Percentiles rank a stretch among this genome's conserved stretches.
Conservation (phyloP, 2,113 vertebrate genomes). For the Callospermophilus lateralis region DNA sequence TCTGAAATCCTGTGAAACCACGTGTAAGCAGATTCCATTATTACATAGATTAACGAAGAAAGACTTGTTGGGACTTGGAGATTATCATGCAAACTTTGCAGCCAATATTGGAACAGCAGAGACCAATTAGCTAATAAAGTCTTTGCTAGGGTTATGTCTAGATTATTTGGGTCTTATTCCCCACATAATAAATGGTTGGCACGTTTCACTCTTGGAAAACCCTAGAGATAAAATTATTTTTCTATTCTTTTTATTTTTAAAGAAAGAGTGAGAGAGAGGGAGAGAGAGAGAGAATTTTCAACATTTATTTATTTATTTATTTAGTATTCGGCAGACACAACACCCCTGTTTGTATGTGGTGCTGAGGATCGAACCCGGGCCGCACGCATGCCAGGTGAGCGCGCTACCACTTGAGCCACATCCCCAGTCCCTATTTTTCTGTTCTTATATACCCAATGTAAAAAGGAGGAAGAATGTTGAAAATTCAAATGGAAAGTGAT, state of each 20-base stretch:
- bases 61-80: conserved; percentile 38
- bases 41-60: background rate
- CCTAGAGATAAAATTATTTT: background rate
- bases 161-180: background rate
- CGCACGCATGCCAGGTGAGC: too few relatives aligned
- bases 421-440: conserved; percentile 7
- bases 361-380: too few relatives aligned
- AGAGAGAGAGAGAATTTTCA: too few relatives aligned
- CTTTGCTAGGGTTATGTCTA: background rate
- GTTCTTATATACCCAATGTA: background rate
- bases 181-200: background rate
- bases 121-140: background rate
- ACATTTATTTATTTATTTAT: too few relatives aligned
- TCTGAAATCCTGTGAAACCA: background rate
- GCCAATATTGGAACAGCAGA: background rate
- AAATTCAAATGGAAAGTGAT: conserved; percentile 36
- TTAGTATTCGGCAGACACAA: too few relatives aligned
- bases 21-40: background rate
- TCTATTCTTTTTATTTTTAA: too few relatives aligned
- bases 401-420: too few relatives aligned
- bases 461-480: background rate
- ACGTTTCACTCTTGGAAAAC: background rate
- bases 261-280: too few relatives aligned
- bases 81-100: background rate
- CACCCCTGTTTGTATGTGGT: too few relatives aligned